Base-by-base conservation (phyloP, 1,140 invertebrate species). In the Odontomachus brunneus region DNA sequence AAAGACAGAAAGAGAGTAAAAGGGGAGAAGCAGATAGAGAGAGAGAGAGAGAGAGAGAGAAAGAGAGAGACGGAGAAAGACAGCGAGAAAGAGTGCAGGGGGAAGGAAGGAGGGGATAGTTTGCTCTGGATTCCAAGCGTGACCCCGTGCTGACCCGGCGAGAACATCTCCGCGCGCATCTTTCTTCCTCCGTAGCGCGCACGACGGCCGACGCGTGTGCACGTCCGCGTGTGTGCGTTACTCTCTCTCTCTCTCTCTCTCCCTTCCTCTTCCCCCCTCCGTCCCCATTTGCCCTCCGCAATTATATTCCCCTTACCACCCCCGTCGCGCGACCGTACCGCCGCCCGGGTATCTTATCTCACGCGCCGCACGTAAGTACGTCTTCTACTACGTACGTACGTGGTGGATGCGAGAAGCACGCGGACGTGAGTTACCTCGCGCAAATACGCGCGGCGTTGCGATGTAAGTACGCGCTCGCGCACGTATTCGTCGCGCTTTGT, bases 81-180 rank as follows among this genome's bases (percentile, higher is more conserved):
- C 24, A 22, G 55, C n/a, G 53, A 29, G 44, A 67, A 74, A 72
- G 51, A 65, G 78, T 38, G 82, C 67, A 74, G 84, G 73, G 71
- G 81, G 65, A 82, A 73, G 83, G 76, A 81, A 73, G 66, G 90
- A 89, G 91, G 92, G 92, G 91, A 93, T 93, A 92, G 92, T 93
- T 94, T 94, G 93, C 93, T 94, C 93, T 94, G 93, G 92, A 94
- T 94, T 94, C 93, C 93, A 93, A 92, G 90, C 92, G 91, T 93
- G 93, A 94, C 93, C 93, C 91, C 89, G 85, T 85, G 91, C 91
- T 94, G 93, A 94, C 93, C 93, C 88, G 92, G 88, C 93, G 92
- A 92, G 93, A 93, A 93, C 93, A 94, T 93, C 92, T 92, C 92
- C 88, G 90, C 89, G 90, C 89, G 90, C 88, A 91, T 90, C 89